These are phyloP conservation scores for Acestrorhynchus altus DNA, from an alignment of 2,797 vertebrate genomes.

Conservation along the genomic window DNA sequence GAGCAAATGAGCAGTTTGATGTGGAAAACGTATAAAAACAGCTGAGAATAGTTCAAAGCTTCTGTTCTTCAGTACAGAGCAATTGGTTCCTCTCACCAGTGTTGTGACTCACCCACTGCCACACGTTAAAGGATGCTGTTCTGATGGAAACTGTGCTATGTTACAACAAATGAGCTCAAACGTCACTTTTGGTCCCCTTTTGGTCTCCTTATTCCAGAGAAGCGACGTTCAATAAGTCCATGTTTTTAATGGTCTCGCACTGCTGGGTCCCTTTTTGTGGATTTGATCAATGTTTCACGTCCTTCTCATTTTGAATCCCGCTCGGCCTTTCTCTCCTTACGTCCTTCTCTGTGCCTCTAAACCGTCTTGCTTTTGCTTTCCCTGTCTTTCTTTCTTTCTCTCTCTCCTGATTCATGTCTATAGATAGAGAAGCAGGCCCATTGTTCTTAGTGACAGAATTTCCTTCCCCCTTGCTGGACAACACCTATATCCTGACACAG, in stretches of 20 bases:
- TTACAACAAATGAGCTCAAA: slow-evolving; percentile 21
- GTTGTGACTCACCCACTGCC: slow-evolving; percentile 57
- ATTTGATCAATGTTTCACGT: slow-evolving; percentile 36
- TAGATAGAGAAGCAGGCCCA: slow-evolving; percentile 85
- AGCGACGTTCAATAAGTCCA: slow-evolving; percentile 49
- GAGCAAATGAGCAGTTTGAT: slow-evolving; percentile 23
- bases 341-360: slow-evolving; percentile 44
- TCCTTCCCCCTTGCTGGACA: slow-evolving; percentile 86
- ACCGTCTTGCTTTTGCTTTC: slow-evolving; percentile 49
- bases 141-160: slow-evolving; percentile 13
- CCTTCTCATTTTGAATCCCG: slow-evolving; percentile 43
- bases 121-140: slow-evolving; percentile 23
- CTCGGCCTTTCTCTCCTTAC: slow-evolving; percentile 32
- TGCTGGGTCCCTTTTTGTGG: slow-evolving; percentile 35
- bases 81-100: slow-evolving; percentile 47
- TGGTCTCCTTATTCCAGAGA: slow-evolving; percentile 39
- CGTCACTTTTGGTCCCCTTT: neutral
- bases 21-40: slow-evolving; percentile 10
- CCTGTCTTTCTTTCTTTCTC: slow-evolving; percentile 62
- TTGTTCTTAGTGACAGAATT: slow-evolving; percentile 88
- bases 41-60: slow-evolving; percentile 25
- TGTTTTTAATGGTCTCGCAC: slow-evolving; percentile 33
- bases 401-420: slow-evolving; percentile 74
- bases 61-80: slow-evolving; percentile 8
- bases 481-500: slow-evolving; percentile 87